Base-by-base conservation (phyloP, 1,140 invertebrate species). In the Helicorthomorpha holstii region DNA sequence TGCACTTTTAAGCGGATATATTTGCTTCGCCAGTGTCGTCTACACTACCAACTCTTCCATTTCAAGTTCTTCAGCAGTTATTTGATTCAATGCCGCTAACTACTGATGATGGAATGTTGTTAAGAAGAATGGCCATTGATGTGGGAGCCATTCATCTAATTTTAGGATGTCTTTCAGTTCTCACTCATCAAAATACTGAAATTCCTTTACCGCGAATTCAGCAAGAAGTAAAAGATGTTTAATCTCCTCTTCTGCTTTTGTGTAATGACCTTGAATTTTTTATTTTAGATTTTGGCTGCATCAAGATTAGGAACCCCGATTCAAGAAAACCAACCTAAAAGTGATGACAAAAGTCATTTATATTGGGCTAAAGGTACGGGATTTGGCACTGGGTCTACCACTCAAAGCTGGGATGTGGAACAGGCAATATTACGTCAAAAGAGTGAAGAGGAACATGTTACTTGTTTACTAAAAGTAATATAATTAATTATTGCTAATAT, bases 361-460 rank as follows among this genome's bases (percentile, higher is more conserved):
- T 94, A 93, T 66, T 96, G 90, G 90, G 91, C 90, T 0, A 94
- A 94, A 57, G 75, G 76, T 4, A 91, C 90, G 1, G 92, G 92
- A 2, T 97, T 93, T 67, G 92, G 91, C 14, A 93, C 90, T 0
- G 92, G 92, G 1, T 92, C 87, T 1, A 95, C 88, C 1, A 82
- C 87, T 51, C 90, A 93, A 61, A 86, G 84, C 26, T 96, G 91
- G 91, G 91, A 96, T 67, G 86, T 94, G 10, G 89, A 94, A 61
- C 85, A 92, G 61, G 88, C 88, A 24, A 66, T 95, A n/a, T 64
- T 87, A 47, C 73, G 86, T 12, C 88, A 93, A 64, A 78, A 80
- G 46, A 84, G 82, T 56, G 88, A 95, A 67, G 90, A 95, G 63
- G 87, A 93, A 64, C 87, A 94, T 63, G 88, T 93, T 3, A 89